phyloP scores from a whole-genome alignment of 2,797 vertebrate species.

The Epinephelus coioides region DNA sequence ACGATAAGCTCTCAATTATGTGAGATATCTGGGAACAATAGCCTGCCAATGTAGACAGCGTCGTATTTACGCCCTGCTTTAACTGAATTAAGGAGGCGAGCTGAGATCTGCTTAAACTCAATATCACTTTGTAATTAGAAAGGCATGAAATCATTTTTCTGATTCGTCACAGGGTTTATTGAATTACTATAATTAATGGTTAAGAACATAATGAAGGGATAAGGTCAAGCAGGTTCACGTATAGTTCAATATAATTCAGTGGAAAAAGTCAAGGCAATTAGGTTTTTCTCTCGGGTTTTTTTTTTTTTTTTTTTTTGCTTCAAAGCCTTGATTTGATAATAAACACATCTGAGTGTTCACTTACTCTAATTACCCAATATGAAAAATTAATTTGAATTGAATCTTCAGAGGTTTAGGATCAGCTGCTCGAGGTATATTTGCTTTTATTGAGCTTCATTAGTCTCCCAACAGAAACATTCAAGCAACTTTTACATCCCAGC shows the following conservation, averaged over 20 bases:
- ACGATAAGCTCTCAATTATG: constrained; percentile 60
- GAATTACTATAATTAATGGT: constrained; percentile 69
- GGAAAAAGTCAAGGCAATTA: constrained; percentile 56
- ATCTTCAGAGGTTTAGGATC: constrained; percentile 36
- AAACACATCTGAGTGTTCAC: constrained; percentile 29
- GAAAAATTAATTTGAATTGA: constrained; percentile 46
- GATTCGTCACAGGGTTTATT: constrained; percentile 61
- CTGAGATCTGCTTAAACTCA: constrained; percentile 56
- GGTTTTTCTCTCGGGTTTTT: neutral
- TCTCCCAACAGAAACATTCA: constrained; percentile 28
- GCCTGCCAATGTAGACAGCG: constrained; percentile 15
- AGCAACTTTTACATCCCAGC: constrained; percentile 3
- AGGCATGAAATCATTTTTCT: constrained; percentile 50
- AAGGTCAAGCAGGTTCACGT: constrained; percentile 55
- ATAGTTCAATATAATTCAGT: constrained; percentile 35
- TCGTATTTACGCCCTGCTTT: constrained; percentile 32
- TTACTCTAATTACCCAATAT: constrained; percentile 32
- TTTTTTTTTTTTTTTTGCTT: neutral
- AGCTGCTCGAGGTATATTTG: constrained; percentile 13
- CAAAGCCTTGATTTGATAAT: constrained; percentile 28
- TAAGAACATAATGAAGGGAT: constrained; percentile 57
- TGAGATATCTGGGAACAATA: constrained; percentile 25
- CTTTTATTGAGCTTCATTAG: constrained; percentile 43
- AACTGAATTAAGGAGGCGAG: constrained; percentile 61
- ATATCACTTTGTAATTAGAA: constrained; percentile 49